Evolutionary conservation across 2,888 invertebrate genomes (phyloP), one percentile per base, ranked within the genome.

Genomic region (Habrosyne pyritoides): DNA sequence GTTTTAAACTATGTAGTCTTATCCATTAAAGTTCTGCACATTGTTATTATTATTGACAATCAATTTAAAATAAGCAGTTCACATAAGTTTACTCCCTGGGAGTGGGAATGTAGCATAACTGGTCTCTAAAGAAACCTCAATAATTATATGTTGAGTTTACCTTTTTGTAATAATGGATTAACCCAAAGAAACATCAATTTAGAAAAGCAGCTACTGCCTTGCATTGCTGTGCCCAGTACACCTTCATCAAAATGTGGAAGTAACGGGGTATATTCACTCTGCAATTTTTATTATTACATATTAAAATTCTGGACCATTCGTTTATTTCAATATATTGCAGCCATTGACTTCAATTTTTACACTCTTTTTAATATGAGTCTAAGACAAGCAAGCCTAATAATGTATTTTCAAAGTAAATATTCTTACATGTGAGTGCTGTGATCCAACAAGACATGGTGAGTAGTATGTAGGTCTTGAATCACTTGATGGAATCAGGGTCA

Each of bases 151-250:
- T 36, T 47, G 5, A 22, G 21, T 24, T 47, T 81, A 88, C 94
- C 98, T 91, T 97, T 98, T 57, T 94, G 86, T 84, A 99, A 95
- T 55, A 99, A 86, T 2, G 97, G 96, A 63, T 95, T 94, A 1
- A 98, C 98, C 99, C 99, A 99, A 60, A 95, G 93, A 82, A 99
- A 98, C 22, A 96, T 85, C n/a, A 98, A 89, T 76, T 94, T 95
- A 0, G 98, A 97, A 2, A 95, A 74, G 76, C 93, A 94, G 54
- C 94, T 94, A 12, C 93, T 91, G 61, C 95, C 94, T 84, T 97
- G 97, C 94, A 98, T 96, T 1, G 97, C 98, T 54, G 96, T 95
- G 0, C 98, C 98, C 64, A 98, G 86, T 67, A 96, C 94, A 58
- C 93, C 93, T 67, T 96, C 95, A 79, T 97, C 96, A 65, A 95